phyloP scores from a whole-genome alignment of 1,140 invertebrate genomes.

The Frieseomelitta varia region DNA sequence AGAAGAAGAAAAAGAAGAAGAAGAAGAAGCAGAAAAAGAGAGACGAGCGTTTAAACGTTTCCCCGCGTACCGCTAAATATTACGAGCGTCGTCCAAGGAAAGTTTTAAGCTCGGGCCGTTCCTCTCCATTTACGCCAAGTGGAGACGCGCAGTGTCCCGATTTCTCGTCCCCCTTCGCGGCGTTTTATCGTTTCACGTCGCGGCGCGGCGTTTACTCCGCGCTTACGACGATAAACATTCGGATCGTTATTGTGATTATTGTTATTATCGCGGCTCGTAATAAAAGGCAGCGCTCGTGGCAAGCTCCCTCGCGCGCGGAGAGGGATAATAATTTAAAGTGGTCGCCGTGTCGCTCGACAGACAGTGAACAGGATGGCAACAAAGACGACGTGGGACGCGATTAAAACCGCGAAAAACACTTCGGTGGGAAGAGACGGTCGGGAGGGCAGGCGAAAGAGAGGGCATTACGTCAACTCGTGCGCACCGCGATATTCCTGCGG shows the following conservation, averaged over 20 bases:
- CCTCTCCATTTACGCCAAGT: conserved; percentile 48
- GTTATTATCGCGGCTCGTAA: too few species aligned
- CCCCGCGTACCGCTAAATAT: conserved; percentile 61
- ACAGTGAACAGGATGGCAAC: conserved; percentile 10
- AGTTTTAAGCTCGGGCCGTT: conserved; percentile 59
- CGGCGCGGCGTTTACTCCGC: conserved; percentile 52
- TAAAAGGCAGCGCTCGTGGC: too few species aligned
- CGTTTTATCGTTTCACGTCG: conserved; percentile 63
- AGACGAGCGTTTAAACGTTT: conserved; percentile 40
- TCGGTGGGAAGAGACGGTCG: neutral
- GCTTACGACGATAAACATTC: conserved; percentile 57
- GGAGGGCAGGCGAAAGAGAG: neutral
- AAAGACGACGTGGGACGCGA: conserved; percentile 36
- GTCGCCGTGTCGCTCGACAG: conserved; percentile 10
- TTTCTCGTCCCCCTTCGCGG: conserved; percentile 26
- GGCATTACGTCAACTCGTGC: neutral
- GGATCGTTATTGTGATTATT: conserved; percentile 57
- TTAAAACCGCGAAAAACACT: conserved; percentile 29
- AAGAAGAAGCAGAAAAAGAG: neutral
- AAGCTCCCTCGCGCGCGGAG: too few species aligned
- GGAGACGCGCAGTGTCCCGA: conserved; percentile 15
- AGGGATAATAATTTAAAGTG: too few species aligned
- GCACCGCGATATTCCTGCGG: neutral
- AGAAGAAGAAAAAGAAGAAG: neutral
- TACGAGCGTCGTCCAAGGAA: conserved; percentile 55